A percentile compares a stretch with the other conserved stretches of the same genome.
Evolutionary conservation across 2,888 invertebrate species (phyloP).

Genomic region (Drosophila niveifrons): DNA sequence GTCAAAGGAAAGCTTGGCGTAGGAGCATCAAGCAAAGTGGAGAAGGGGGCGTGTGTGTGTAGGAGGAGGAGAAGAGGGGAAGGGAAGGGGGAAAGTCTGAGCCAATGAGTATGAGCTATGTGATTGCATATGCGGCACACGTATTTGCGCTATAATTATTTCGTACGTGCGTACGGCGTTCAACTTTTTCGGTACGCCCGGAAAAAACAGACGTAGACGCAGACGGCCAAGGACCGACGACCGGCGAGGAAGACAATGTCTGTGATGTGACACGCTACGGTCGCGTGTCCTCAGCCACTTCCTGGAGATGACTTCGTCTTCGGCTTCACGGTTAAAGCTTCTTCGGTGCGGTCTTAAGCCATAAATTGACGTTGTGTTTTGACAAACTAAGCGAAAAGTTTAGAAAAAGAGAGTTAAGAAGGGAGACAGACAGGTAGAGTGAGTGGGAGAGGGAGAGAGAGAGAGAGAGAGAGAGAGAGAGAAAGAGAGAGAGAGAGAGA

Average conservation of each 20-base stretch:
- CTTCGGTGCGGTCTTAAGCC: slow-evolving; percentile 27
- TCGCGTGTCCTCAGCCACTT: slow-evolving; percentile 18
- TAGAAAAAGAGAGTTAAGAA: background rate
- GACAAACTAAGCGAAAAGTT: slow-evolving; percentile 19
- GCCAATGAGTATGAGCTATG: slow-evolving; percentile 28
- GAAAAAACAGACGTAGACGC: slow-evolving; percentile 32
- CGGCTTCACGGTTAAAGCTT: slow-evolving; percentile 22
- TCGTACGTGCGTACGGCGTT: slow-evolving; percentile 75
- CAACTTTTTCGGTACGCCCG: slow-evolving; percentile 44
- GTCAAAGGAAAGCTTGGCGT: slow-evolving; percentile 17
- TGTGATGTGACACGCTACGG: slow-evolving; percentile 21
- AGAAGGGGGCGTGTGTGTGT: background rate
- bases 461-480: background rate
- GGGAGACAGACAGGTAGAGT: background rate
- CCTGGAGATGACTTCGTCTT: slow-evolving; percentile 9
- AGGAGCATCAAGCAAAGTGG: slow-evolving; percentile 6
- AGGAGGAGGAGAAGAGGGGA: background rate
- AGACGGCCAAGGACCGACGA: background rate
- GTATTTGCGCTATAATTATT: slow-evolving; percentile 82
- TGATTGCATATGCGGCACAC: slow-evolving; percentile 72
- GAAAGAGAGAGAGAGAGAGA: background rate
- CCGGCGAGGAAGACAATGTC: slow-evolving; percentile 53
- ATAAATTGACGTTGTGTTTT: slow-evolving; percentile 48
- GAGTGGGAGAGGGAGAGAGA: background rate
- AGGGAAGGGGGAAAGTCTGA: slow-evolving; percentile 9